Evolutionary conservation across 1,140 invertebrate species (phyloP).

Genomic region (Brachionus paranguensis): DNA sequence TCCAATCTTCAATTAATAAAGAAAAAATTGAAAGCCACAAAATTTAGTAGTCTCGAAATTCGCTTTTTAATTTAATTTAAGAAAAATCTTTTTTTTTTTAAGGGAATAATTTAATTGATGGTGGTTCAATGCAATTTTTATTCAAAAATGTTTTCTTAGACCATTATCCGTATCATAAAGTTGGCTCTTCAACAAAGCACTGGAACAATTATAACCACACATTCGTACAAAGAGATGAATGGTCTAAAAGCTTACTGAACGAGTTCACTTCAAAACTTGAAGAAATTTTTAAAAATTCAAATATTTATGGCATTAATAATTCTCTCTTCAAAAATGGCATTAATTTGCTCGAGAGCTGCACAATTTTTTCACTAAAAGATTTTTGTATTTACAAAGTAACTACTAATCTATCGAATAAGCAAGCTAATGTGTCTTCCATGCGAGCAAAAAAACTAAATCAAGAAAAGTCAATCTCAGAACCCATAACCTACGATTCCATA

Average conservation of each 20-base stretch:
- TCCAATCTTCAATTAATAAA: no score
- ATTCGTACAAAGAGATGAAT: slow-evolving; percentile 49
- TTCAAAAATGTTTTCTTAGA: slow-evolving; percentile 78
- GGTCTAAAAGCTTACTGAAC: slow-evolving; percentile 54
- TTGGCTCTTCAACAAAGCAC: slow-evolving; percentile 61
- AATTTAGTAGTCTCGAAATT: no score
- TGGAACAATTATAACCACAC: slow-evolving; percentile 65
- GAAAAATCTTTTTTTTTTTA: background rate
- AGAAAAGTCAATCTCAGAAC: background rate
- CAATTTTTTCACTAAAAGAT: slow-evolving; percentile 33
- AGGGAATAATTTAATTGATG: slow-evolving; percentile 68
- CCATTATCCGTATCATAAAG: slow-evolving; percentile 92
- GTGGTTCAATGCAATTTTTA: slow-evolving; percentile 86
- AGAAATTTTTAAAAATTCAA: slow-evolving; percentile 2
- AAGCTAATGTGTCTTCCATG: background rate
- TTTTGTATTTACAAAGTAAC: slow-evolving; percentile 30
- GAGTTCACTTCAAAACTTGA: slow-evolving; percentile 44
- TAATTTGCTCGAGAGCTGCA: slow-evolving; percentile 5
- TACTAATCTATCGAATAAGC: slow-evolving; percentile 18
- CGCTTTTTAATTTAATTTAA: background rate
- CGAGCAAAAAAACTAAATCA: background rate
- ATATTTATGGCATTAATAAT: background rate
- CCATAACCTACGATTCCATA: background rate
- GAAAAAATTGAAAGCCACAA: no score
- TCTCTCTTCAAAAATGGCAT: background rate